These are phyloP conservation scores for Priocnemis perturbator DNA, from an alignment of 2,888 invertebrate species.

Conservation along the genomic window DNA sequence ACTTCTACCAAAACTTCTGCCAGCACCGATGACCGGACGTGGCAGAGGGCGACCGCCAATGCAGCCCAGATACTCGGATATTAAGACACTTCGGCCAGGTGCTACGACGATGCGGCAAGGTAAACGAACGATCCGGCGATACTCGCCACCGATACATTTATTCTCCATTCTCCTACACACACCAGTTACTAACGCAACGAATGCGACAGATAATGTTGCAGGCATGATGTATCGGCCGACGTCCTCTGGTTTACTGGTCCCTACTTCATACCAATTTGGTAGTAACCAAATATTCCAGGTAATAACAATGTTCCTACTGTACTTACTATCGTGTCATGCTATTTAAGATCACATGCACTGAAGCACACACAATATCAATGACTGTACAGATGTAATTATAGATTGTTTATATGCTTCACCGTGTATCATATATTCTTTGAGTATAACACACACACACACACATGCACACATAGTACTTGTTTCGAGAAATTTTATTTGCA, in stretches of 20 bases:
- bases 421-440: too few relatives aligned
- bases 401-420: too few relatives aligned
- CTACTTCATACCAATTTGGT: slow-evolving; percentile 79
- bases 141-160: not conserved
- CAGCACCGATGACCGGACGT: slow-evolving; percentile 72
- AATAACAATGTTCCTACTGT: slow-evolving; percentile 37
- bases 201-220: slow-evolving; percentile 67
- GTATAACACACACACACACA: too few relatives aligned
- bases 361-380: too few relatives aligned
- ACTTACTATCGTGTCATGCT: not conserved
- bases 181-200: too few relatives aligned
- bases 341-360: too few relatives aligned
- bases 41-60: slow-evolving; percentile 75
- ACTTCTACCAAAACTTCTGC: slow-evolving; percentile 74
- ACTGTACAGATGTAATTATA: too few relatives aligned
- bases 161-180: too few relatives aligned
- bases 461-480: too few relatives aligned
- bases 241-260: slow-evolving; percentile 78
- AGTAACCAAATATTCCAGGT: slow-evolving; percentile 82
- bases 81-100: slow-evolving; percentile 69
- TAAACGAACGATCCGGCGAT: slow-evolving; percentile 29
- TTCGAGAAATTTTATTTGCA: too few relatives aligned
- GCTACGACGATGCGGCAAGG: slow-evolving; percentile 67
- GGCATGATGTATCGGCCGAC: slow-evolving; percentile 85
- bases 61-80: slow-evolving; percentile 71